These are phyloP conservation scores for Linyphia triangularis DNA, from an alignment of 2,888 invertebrate genomes.

Conservation along the genomic window DNA sequence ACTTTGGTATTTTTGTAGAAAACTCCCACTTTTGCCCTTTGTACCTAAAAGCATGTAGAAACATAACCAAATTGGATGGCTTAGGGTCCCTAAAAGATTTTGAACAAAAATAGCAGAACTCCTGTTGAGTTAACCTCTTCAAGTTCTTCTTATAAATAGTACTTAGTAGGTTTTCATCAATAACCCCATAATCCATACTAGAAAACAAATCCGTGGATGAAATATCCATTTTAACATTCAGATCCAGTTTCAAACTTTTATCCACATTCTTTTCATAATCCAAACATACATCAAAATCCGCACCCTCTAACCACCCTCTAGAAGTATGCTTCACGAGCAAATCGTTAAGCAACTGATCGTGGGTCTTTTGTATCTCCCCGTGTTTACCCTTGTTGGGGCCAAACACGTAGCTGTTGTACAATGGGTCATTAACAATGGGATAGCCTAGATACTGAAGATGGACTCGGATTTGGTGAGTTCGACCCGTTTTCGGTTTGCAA, in stretches of 20 bases:
- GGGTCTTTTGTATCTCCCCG: slow-evolving; percentile 83
- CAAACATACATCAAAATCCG: not conserved
- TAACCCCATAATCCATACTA: not conserved
- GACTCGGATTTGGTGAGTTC: slow-evolving; percentile 99
- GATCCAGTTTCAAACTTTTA: not conserved
- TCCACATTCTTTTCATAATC: not conserved
- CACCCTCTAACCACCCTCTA: slow-evolving; percentile 9
- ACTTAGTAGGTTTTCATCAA: slow-evolving; percentile 82
- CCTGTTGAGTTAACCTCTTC: slow-evolving; percentile 88
- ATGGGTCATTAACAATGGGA: slow-evolving; percentile 97
- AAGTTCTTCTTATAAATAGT: slow-evolving; percentile 85
- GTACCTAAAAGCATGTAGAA: slow-evolving; percentile 88
- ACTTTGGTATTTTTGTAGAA: slow-evolving; percentile 93
- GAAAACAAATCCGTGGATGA: not conserved
- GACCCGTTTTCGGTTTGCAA: slow-evolving; percentile 95
- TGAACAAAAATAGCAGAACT: slow-evolving; percentile 95
- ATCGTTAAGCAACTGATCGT: slow-evolving; percentile 25
- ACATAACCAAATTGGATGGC: slow-evolving; percentile 95
- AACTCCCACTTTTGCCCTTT: slow-evolving; percentile 97
- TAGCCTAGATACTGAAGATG: slow-evolving; percentile 98
- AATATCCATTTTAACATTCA: not conserved
- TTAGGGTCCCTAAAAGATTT: slow-evolving; percentile 94
- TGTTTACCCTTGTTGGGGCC: slow-evolving; percentile 94
- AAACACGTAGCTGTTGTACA: slow-evolving; percentile 95
- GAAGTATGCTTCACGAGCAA: not conserved